These are phyloP conservation scores for Seira musarum DNA, from an alignment of 2,888 invertebrate species.

Conservation along the genomic window DNA sequence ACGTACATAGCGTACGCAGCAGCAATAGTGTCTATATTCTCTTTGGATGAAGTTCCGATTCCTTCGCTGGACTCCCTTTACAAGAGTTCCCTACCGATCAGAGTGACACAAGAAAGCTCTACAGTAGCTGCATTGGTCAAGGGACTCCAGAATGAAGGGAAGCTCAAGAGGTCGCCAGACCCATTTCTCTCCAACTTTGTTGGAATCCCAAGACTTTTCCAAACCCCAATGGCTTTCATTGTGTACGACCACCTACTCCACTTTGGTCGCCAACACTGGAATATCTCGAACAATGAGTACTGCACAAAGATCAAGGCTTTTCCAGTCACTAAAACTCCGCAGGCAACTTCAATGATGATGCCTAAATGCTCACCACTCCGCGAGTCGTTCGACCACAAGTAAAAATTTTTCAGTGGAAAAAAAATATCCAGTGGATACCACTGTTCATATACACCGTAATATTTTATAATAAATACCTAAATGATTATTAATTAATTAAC, in stretches of 20 bases:
- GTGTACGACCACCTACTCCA: constrained; percentile 38
- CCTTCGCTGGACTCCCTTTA: constrained; percentile 26
- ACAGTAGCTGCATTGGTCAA: constrained; percentile 18
- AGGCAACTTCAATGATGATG: constrained; percentile 26
- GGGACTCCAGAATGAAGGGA: constrained; percentile 30
- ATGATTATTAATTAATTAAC: not conserved
- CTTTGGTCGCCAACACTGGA: constrained; percentile 3
- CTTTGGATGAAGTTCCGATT: constrained; percentile 42
- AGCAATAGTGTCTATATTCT: constrained; percentile 36
- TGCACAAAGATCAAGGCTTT: constrained; percentile 30
- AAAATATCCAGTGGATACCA: no score
- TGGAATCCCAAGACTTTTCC: constrained; percentile 21
- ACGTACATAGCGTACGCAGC: constrained; percentile 42
- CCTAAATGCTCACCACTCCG: constrained; percentile 18
- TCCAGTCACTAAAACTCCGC: not conserved
- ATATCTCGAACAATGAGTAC: constrained; percentile 21
- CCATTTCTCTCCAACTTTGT: not conserved
- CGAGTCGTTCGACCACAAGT: constrained; percentile 36
- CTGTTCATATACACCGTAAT: not conserved
- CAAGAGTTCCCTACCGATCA: constrained; percentile 21
- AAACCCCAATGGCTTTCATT: constrained; percentile 30
- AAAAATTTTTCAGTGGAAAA: not conserved
- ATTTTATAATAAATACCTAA: not conserved
- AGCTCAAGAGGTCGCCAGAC: not conserved
- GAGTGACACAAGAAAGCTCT: constrained; percentile 31